Conservation (phyloP, 1,140 invertebrate species). For the Aphelenchoides besseyi region DNA sequence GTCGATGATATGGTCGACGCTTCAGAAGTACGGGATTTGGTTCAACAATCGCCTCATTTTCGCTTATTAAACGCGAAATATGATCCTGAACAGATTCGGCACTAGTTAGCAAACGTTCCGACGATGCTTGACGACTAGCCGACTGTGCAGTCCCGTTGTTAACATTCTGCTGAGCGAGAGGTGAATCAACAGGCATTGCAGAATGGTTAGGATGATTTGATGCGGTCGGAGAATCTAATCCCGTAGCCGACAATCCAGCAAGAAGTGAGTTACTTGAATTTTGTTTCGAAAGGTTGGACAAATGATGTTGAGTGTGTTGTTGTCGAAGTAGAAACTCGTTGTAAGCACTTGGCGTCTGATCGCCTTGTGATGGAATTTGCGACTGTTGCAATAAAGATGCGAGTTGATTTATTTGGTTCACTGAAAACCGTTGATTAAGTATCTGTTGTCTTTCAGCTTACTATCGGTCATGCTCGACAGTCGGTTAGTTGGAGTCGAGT, state of each 20-base stretch:
- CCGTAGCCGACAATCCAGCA: not conserved
- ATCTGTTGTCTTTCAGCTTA: not conserved
- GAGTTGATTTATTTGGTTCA: conserved; percentile 20
- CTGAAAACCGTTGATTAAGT: not conserved
- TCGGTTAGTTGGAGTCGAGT: conserved; percentile 14
- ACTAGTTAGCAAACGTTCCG: conserved; percentile 32
- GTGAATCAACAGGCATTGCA: not conserved
- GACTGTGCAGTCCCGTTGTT: not conserved
- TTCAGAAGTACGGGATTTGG: conserved; percentile 51
- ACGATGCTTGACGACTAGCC: conserved; percentile 31
- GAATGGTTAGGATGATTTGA: conserved; percentile 10
- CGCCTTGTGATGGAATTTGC: conserved; percentile 12
- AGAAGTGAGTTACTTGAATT: conserved; percentile 21
- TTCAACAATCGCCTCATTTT: conserved; percentile 54
- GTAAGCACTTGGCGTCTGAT: conserved; percentile 14
- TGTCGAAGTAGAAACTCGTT: conserved; percentile 19
- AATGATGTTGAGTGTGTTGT: conserved; percentile 18
- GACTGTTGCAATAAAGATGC: conserved; percentile 10
- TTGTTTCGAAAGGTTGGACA: conserved; percentile 1
- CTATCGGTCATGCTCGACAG: not conserved
- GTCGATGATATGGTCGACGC: conserved; percentile 48
- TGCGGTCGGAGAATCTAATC: conserved; percentile 16
- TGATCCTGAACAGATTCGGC: conserved; percentile 47
- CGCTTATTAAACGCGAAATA: conserved; percentile 48
- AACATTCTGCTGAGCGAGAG: not conserved